phyloP scores from a whole-genome alignment of 2,797 vertebrate species.

The Petrocephalus schoutedeni region DNA sequence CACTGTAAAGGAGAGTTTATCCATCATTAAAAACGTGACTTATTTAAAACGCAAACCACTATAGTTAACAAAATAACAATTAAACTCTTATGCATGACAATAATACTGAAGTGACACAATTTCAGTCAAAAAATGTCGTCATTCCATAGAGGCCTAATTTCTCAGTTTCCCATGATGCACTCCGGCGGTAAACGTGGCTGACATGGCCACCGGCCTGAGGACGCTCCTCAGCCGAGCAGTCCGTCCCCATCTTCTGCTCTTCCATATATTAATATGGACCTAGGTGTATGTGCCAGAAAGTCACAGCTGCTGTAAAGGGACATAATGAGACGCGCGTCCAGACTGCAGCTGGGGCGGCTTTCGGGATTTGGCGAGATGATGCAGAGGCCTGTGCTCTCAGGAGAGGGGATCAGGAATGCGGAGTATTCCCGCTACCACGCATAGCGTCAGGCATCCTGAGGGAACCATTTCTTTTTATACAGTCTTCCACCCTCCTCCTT shows the following conservation, averaged over 20 bases:
- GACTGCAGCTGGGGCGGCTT: neutral
- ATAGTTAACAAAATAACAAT: too few species aligned
- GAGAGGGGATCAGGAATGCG: neutral
- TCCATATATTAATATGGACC: too few species aligned
- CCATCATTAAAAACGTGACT: neutral
- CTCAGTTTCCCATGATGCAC: neutral
- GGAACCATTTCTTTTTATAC: neutral
- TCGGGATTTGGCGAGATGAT: neutral
- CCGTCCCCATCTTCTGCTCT: neutral
- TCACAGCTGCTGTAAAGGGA: neutral
- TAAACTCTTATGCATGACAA: too few species aligned
- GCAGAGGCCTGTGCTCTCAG: neutral
- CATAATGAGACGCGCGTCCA: neutral
- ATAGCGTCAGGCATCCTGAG: neutral
- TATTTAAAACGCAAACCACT: neutral
- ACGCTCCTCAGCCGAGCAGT: neutral
- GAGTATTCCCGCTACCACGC: neutral
- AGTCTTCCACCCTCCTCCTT: neutral
- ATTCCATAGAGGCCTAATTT: neutral
- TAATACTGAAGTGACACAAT: too few species aligned
- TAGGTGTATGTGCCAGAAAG: neutral
- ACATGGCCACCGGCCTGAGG: neutral
- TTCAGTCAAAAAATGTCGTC: neutral
- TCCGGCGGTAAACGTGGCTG: neutral
- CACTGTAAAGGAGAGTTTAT: neutral